phyloP scores from a whole-genome alignment of 1,140 invertebrate genomes.

The Stenopsyche tienmushanensis region DNA sequence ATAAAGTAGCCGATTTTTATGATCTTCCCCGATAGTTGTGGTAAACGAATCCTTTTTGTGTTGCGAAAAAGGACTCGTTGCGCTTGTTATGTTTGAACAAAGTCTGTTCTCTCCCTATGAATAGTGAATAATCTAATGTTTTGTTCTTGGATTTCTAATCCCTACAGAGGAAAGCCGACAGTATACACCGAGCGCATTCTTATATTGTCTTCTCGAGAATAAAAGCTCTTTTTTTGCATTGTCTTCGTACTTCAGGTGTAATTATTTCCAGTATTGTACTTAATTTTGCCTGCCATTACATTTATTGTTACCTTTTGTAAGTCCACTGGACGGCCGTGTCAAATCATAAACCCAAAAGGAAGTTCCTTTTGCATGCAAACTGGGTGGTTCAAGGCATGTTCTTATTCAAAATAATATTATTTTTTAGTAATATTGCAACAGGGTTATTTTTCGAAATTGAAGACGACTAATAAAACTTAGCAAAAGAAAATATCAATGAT shows the following conservation, averaged over 20 bases:
- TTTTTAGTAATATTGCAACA: too few relatives aligned
- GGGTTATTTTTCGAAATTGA: background rate
- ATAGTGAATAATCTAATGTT: constrained; percentile 12
- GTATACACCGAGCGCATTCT: background rate
- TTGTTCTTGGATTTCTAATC: constrained; percentile 16
- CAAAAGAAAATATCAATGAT: too few relatives aligned
- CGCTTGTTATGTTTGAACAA: background rate
- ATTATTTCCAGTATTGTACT: constrained; percentile 41
- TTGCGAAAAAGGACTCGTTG: too few relatives aligned
- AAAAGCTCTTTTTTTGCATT: constrained; percentile 1
- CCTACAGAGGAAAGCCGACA: constrained; percentile 11
- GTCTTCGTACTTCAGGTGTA: constrained; percentile 31
- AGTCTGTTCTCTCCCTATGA: background rate
- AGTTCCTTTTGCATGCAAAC: constrained; percentile 8
- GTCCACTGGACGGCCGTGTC: constrained; percentile 30
- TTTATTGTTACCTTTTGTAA: constrained; percentile 35
- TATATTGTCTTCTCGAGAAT: background rate
- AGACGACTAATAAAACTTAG: too few relatives aligned
- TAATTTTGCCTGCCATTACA: constrained; percentile 36
- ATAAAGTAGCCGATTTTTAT: too few relatives aligned
- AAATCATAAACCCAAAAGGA: constrained; percentile 30
- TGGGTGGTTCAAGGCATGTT: background rate
- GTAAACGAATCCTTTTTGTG: too few relatives aligned
- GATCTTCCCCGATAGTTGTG: too few relatives aligned
- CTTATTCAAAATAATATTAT: too few relatives aligned